Percentiles rank a stretch among this genome's conserved stretches.
phyloP scores from a whole-genome alignment of 2,113 vertebrate genomes.

The Oreamnos americanus region DNA sequence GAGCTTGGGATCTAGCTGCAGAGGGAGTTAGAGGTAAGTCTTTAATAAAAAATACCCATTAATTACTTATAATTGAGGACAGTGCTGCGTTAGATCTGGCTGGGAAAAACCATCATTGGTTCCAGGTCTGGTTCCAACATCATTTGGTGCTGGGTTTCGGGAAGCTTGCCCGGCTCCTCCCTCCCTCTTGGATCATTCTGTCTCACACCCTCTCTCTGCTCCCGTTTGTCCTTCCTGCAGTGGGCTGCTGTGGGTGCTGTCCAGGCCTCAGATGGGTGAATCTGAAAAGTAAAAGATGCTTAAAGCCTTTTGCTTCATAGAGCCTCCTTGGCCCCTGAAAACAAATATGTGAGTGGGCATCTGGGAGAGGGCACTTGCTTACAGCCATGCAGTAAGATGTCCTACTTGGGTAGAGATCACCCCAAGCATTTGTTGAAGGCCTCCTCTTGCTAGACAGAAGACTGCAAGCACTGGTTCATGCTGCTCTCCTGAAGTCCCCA shows the following conservation, averaged over 20 bases:
- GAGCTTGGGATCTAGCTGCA: not conserved
- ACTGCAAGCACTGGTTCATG: not conserved
- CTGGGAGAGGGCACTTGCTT: not conserved
- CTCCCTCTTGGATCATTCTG: not conserved
- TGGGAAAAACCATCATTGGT: not conserved
- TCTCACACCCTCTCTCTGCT: not conserved
- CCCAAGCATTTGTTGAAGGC: fast-evolving
- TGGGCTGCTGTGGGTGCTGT: not conserved
- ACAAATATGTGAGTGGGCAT: not conserved
- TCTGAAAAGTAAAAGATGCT: not conserved
- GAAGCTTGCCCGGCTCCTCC: not conserved
- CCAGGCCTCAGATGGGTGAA: not conserved
- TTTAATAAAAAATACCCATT: not conserved
- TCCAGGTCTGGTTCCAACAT: not conserved
- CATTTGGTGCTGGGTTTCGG: not conserved
- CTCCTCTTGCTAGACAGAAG: no score
- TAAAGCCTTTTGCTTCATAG: not conserved
- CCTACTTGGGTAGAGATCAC: not conserved
- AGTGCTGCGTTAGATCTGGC: not conserved
- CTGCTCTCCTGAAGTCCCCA: not conserved
- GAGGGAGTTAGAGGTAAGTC: not conserved
- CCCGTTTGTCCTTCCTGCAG: fast-evolving
- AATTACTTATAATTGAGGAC: not conserved
- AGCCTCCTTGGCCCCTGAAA: not conserved
- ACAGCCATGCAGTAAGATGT: fast-evolving